A percentile compares a stretch with the other conserved stretches of the same genome.
These are phyloP conservation scores for Philereme vetulata DNA, from an alignment of 2,888 invertebrate genomes.

Conservation along the genomic window DNA sequence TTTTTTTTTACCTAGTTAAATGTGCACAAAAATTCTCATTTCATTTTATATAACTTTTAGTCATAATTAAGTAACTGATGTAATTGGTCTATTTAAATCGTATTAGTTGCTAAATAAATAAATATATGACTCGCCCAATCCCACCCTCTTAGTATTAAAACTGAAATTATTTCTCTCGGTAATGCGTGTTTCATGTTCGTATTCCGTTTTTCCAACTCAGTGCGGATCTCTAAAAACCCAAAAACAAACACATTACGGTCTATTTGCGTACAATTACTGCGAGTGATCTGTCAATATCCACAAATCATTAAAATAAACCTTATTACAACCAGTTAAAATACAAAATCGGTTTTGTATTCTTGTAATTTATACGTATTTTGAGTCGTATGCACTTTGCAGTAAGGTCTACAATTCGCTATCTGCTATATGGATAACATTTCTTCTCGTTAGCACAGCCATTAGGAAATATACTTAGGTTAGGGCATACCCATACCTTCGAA, in stretches of 20 bases:
- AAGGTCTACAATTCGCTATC: slow-evolving; percentile 2
- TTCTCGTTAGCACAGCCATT: slow-evolving; percentile 58
- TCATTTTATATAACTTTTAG: no score
- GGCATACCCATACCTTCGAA: slow-evolving; percentile 5
- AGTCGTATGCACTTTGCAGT: background rate
- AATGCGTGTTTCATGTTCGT: no score
- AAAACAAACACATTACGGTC: slow-evolving; percentile 28
- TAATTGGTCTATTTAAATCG: no score
- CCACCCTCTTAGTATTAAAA: no score
- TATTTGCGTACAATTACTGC: slow-evolving; percentile 32
- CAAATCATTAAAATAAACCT: slow-evolving; percentile 15
- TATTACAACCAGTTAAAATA: slow-evolving; percentile 7
- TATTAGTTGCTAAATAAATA: no score
- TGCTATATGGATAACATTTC: slow-evolving; percentile 48
- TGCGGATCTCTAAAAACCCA: background rate
- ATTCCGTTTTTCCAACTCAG: no score
- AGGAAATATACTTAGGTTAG: slow-evolving; percentile 34
- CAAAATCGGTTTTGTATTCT: slow-evolving; percentile 1
- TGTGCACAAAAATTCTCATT: no score
- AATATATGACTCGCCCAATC: no score
- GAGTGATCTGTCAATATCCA: slow-evolving; percentile 27
- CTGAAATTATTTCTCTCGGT: no score
- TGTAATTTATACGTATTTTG: background rate
- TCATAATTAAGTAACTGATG: no score
- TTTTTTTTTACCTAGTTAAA: no score